Percentiles rank a stretch among this genome's conserved stretches.
Conservation (phyloP, 2,797 vertebrate species). For the Hypotaenidia philippensis region DNA sequence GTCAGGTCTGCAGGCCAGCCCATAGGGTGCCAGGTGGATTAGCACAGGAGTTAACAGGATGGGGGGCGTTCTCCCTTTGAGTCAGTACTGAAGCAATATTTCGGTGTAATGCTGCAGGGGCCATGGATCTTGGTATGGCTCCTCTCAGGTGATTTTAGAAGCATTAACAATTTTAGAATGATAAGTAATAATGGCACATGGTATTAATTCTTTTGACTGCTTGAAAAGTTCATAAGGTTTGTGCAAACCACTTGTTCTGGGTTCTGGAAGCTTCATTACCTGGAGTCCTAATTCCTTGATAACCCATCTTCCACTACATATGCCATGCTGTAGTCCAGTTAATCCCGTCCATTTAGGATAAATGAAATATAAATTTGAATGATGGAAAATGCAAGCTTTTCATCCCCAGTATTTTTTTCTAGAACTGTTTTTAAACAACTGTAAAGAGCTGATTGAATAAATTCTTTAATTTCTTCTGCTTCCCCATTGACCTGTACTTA, state of each 20-base stretch:
- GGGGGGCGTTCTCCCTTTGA: background rate
- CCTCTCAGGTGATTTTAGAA: background rate
- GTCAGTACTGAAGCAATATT: fast-evolving
- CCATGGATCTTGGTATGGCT: background rate
- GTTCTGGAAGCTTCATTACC: background rate
- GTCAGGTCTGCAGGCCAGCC: background rate
- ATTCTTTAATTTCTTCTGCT: background rate
- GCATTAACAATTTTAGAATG: background rate
- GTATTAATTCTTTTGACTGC: background rate
- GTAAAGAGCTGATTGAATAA: background rate
- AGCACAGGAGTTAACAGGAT: background rate
- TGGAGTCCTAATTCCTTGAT: background rate
- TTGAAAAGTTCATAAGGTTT: background rate
- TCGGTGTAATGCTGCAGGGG: background rate
- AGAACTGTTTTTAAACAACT: background rate
- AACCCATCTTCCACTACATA: background rate
- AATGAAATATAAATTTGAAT: background rate
- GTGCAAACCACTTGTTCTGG: background rate
- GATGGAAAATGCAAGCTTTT: background rate
- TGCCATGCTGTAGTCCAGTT: background rate
- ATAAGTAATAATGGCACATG: background rate
- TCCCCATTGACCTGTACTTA: background rate
- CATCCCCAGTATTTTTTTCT: background rate
- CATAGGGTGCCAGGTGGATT: background rate
- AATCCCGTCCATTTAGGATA: background rate